Evolutionary conservation across 2,888 invertebrate species (phyloP), one percentile per base, ranked within the genome.

Genomic region (Lepidochrysops patricia): DNA sequence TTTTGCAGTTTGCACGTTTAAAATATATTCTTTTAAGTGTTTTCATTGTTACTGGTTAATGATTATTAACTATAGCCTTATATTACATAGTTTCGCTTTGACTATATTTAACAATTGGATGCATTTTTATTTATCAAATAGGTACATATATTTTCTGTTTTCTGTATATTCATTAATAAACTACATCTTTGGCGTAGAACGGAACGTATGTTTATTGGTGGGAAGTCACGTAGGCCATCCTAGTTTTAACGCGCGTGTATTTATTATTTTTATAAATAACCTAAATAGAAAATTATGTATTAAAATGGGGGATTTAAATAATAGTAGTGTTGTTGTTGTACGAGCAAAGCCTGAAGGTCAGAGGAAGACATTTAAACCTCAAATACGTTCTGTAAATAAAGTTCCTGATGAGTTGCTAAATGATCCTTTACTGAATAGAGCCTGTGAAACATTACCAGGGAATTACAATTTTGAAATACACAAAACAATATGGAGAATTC

Each of bases 401-500:
- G 94, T 97, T 68, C 97, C 97, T 0, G 92, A 94, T 65, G 94
- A 94, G 68, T 90, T 97, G 57, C 79, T 95, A 23, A 92, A 96
- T 69, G 93, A 97, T 83, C 91, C 93, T 13, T 74, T 93, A 66
- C 77, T 97, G 26, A 93, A 94, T 72, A 88, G 91, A 73, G 95
- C 95, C 0, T 93, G 95, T 62, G 91, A 92, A 71, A 88, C 90
- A 37, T 89, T 99, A 58, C 99, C 99, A 1, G 82, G 91, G 32
- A 99, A 99, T 87, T 99, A 99, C 76, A 98, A 98, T 79, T 99
- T 99, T 81, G 99, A 99, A 91, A 93, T 99, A 67, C 96, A 96
- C 63, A 99, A 99, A 82, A 98, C 98, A 0, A 94, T 99, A 79
- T 99, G 99, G 99, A 93, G 97, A 75, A 97, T 98, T 72, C 90